These are phyloP conservation scores for Sialis fuliginosa DNA, from an alignment of 2,888 invertebrate genomes.

Conservation along the genomic window DNA sequence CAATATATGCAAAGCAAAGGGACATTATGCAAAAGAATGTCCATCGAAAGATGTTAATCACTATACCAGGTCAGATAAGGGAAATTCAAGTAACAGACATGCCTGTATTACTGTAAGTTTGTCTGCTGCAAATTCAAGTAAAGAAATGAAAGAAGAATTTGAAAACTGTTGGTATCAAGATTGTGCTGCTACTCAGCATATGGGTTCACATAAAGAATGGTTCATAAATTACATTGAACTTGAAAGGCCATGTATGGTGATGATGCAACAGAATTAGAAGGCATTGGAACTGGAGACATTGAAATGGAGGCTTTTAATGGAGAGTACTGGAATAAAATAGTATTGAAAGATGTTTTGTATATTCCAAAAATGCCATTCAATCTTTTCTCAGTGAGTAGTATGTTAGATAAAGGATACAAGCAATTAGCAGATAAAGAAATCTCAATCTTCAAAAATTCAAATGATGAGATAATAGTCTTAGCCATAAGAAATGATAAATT, in stretches of 20 bases:
- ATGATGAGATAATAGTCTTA: constrained; percentile 8
- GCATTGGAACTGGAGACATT: constrained; percentile 13
- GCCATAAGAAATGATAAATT: constrained; percentile 10
- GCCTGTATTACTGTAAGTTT: constrained; percentile 6
- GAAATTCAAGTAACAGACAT: neutral
- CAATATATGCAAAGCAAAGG: constrained; percentile 4
- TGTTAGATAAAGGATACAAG: constrained; percentile 11
- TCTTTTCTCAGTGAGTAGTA: constrained; percentile 11
- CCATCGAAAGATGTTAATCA: neutral
- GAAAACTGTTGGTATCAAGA: constrained; percentile 5
- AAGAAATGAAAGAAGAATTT: constrained; percentile 1
- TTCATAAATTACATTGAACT: neutral
- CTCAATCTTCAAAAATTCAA: no score
- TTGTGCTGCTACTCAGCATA: constrained; percentile 7
- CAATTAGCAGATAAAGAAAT: constrained; percentile 8
- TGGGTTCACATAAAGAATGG: constrained; percentile 6
- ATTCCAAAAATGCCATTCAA: constrained; percentile 8
- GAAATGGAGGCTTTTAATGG: constrained; percentile 14
- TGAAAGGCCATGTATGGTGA: constrained; percentile 8
- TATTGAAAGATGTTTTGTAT: constrained; percentile 2
- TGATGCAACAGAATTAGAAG: constrained; percentile 12
- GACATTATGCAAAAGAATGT: constrained; percentile 7
- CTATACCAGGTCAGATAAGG: neutral
- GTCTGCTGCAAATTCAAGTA: constrained; percentile 6
- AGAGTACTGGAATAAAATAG: constrained; percentile 9